phyloP scores from a whole-genome alignment of 2,113 vertebrate genomes.

The Ornithorhynchus anatinus region DNA sequence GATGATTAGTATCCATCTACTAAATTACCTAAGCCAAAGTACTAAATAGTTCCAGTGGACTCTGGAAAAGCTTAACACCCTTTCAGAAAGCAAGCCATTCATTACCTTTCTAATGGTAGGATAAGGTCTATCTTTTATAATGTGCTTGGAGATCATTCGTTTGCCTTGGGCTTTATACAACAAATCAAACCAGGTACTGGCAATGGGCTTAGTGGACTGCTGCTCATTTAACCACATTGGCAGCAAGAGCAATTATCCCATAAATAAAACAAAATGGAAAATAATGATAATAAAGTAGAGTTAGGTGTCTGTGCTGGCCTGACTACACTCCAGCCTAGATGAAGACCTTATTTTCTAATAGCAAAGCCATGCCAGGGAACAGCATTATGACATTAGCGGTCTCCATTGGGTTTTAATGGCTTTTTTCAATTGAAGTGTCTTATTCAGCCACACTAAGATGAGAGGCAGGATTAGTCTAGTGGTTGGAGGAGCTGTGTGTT shows the following conservation, averaged over 20 bases:
- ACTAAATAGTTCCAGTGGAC: background rate
- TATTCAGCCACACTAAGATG: background rate
- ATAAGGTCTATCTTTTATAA: background rate
- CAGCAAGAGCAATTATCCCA: background rate
- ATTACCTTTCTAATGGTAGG: background rate
- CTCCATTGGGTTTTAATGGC: background rate
- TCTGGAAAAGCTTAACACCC: background rate
- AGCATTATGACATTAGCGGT: conserved; percentile 3
- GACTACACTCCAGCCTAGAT: background rate
- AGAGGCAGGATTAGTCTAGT: too few relatives aligned
- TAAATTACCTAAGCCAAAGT: background rate
- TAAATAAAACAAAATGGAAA: background rate
- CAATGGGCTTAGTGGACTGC: background rate
- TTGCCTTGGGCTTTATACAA: background rate
- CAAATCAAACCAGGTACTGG: background rate
- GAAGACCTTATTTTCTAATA: background rate
- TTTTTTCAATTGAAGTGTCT: conserved; percentile 24
- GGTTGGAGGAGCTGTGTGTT: too few relatives aligned
- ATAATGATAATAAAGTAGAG: background rate
- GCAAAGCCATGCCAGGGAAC: background rate
- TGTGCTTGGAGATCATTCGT: background rate
- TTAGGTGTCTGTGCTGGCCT: background rate
- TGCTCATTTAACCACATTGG: background rate
- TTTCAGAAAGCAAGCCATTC: background rate
- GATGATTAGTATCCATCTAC: background rate